Base-by-base conservation (phyloP, 2,113 vertebrate genomes). In the Colossoma macropomum region DNA sequence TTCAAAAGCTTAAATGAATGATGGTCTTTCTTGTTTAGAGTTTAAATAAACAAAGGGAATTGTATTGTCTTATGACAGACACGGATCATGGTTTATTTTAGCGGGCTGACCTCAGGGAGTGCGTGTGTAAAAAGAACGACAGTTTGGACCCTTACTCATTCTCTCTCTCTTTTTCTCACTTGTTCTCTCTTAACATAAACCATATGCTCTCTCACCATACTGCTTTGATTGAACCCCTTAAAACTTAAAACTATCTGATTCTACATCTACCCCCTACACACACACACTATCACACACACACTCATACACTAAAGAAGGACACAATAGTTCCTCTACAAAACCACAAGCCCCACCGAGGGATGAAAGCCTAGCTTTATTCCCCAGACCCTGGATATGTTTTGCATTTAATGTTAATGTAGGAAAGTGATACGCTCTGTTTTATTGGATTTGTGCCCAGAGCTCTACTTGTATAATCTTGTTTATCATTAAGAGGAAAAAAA, bases 311-410 rank as follows among this genome's bases (percentile, higher is more conserved):
- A 41, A 54, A 60, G 70, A 71, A 80, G 65, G 34, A 86, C 72
- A 38, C 72, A 71, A 85, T 76, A 63, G 52, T 77, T 79, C 25
- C 62, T 59, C 41, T 76, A 59, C n/a, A 80, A 87, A 71, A 50
- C 59, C 83, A 85, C 85, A 83, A 56, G 81, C 52, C 59, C 82
- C 83, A 73, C 72, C 34, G 41, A 63, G 78, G 82, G 87, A 83
- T 79, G 72, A 87, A 86, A 86, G 84, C 75, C 74, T 30, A 75
- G 41, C 80, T 87, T 17, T 84, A 84, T 86, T 91, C 90, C 85
- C 83, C 89, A 88, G 85, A 91, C 90, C 87, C 69, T 71, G 68
- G 69, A 70, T 80, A 86, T 45, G 87, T 90, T 92, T 92, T 88
- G 68, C 88, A 87, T 86, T 85, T 62, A 54, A 86, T 86, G 86